Conservation (phyloP, 2,888 invertebrate genomes). For the Alcis repandata region DNA sequence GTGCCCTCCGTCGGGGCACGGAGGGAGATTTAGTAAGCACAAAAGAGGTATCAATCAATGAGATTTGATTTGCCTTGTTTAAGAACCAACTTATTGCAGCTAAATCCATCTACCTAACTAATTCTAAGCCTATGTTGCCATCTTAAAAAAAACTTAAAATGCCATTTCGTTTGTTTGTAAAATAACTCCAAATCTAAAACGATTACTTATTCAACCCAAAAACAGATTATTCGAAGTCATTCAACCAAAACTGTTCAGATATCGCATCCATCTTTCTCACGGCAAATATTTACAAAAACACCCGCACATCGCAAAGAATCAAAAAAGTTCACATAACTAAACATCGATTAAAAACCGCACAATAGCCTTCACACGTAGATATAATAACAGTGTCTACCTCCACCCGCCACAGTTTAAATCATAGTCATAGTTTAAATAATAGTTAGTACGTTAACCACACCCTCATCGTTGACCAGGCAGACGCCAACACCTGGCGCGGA, state of each 20-base stretch:
- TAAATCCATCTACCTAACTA: too few species aligned
- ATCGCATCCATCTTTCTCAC: constrained; percentile 29
- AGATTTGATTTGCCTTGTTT: too few species aligned
- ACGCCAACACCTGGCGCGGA: constrained; percentile 50
- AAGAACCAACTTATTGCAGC: too few species aligned
- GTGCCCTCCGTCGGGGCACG: too few species aligned
- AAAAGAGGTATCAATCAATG: too few species aligned
- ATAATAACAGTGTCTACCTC: background rate
- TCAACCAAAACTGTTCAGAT: background rate
- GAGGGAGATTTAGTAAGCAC: too few species aligned
- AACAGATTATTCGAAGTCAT: background rate
- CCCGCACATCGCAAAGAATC: constrained; percentile 9
- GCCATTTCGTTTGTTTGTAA: too few species aligned
- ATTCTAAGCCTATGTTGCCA: too few species aligned
- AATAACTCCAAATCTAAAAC: background rate
- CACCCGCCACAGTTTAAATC: background rate
- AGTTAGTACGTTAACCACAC: constrained; percentile 7
- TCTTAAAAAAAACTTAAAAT: too few species aligned
- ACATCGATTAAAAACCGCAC: constrained; percentile 34
- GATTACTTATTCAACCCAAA: background rate
- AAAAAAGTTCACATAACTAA: constrained; percentile 33
- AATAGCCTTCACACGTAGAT: constrained; percentile 19
- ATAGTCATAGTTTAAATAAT: background rate
- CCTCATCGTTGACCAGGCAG: constrained; percentile 27
- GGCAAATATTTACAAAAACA: constrained; percentile 34